Conservation (phyloP, 2,113 vertebrate genomes). For the Apistogramma diplotaenia region DNA sequence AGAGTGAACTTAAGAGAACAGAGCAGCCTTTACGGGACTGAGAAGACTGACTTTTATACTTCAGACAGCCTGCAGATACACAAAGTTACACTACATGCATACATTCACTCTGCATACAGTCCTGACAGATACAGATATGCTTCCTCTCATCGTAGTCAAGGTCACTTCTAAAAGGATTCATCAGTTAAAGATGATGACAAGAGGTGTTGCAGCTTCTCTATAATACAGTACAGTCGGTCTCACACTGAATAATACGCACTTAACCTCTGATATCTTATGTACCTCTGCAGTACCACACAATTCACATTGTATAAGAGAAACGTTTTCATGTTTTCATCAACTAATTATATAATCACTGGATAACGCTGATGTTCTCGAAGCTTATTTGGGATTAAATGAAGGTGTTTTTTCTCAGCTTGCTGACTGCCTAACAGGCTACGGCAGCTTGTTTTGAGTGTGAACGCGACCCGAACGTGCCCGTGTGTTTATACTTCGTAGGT, state of each 20-base stretch:
- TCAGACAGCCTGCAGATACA: background rate
- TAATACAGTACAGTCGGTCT: background rate
- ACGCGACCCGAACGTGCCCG: background rate
- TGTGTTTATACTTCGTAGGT: background rate
- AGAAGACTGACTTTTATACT: background rate
- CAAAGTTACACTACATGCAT: background rate
- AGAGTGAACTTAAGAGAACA: background rate
- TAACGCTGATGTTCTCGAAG: background rate
- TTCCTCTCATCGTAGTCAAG: constrained; percentile 5
- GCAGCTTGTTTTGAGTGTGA: background rate
- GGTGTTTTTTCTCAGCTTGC: background rate
- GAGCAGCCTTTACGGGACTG: background rate
- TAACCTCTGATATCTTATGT: background rate
- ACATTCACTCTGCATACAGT: background rate
- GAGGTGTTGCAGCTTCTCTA: background rate
- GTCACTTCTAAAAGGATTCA: constrained; percentile 9
- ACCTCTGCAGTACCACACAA: background rate
- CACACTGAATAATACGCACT: background rate
- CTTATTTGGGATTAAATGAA: background rate
- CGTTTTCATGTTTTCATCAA: background rate
- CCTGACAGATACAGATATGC: background rate
- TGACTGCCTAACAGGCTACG: background rate
- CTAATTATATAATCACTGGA: background rate
- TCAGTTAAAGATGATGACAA: background rate
- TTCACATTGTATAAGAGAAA: background rate